Base-by-base conservation (phyloP, 2,113 vertebrate genomes). In the Ameiurus melas region DNA sequence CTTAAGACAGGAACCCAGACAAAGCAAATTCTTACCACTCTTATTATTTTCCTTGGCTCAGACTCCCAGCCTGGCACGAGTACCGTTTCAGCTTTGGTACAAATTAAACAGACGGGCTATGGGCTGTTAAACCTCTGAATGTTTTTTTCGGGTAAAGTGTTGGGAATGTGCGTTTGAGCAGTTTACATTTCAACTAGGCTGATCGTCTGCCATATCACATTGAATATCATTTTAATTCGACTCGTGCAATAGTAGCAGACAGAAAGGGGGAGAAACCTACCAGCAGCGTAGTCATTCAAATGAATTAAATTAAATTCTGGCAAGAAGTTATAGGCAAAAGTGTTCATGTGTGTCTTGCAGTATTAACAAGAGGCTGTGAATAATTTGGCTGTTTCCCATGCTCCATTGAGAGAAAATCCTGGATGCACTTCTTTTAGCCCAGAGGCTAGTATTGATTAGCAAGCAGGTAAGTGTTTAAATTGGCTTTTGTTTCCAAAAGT, bases 21-120 rank as follows among this genome's bases (percentile, higher is more conserved):
- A 96, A 96, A 96, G 96, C 96, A 94, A 95, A 94, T 94, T 95
- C 95, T 96, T 95, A 95, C 96, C 96, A 96, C 95, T 95, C 94
- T 93, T 93, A 92, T 96, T 97, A 95, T 96, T 97, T 97, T 96
- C 95, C 94, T 97, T 97, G 96, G 96, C 96, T 90, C 92, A 93
- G 92, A 93, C 95, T 96, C 95, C 94, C 94, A 95, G 93, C 93
- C 94, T 95, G 94, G 92, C 94, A 94, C 92, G 92, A 93, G 95
- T 95, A 96, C 96, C 95, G 96, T 94, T 93, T 94, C 96, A 97
- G 94, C 95, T 96, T 85, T 55, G 53, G 95, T 93, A 95, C 92
- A 87, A 78, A 86, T 83, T 55, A 95, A 94, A 94, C 87, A 92
- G 93, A 86, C 84, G 93, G 92, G 91, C 92, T 92, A 93, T 91